These are phyloP conservation scores for Oophaga sylvatica DNA, from an alignment of 2,797 vertebrate species.

Conservation along the genomic window DNA sequence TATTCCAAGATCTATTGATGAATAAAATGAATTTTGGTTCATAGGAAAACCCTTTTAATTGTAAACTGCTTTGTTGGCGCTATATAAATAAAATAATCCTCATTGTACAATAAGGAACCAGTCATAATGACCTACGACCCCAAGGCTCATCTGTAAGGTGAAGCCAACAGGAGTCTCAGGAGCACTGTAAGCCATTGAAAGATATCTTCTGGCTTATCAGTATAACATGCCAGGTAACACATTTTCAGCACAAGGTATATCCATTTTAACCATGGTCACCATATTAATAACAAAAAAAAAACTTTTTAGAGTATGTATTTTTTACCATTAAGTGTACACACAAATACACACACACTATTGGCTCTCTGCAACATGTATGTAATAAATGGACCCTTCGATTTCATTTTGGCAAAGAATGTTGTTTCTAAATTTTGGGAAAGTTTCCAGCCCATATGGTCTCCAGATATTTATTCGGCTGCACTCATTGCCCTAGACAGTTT, in stretches of 20 bases:
- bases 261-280: neutral
- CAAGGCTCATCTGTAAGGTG: too few relatives aligned
- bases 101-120: too few relatives aligned
- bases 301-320: too few relatives aligned
- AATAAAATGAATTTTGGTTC: too few relatives aligned
- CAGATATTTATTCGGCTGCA: slow-evolving; percentile 63
- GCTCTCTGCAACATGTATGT: slow-evolving; percentile 62
- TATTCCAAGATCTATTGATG: too few relatives aligned
- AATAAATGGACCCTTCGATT: slow-evolving; percentile 62
- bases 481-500: slow-evolving; percentile 33
- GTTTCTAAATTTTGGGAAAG: slow-evolving; percentile 64
- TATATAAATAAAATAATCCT: too few relatives aligned
- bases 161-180: too few relatives aligned
- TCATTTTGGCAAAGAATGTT: slow-evolving; percentile 64
- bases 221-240: neutral
- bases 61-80: too few relatives aligned
- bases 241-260: neutral
- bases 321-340: slow-evolving; percentile 13
- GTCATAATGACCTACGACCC: too few relatives aligned
- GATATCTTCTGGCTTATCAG: too few relatives aligned
- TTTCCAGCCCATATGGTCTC: slow-evolving; percentile 70
- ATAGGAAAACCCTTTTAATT: too few relatives aligned
- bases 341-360: slow-evolving; percentile 21
- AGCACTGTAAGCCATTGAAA: too few relatives aligned
- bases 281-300: neutral